Base-by-base conservation (phyloP, 2,797 vertebrate genomes). In the Gastrophryne carolinensis region DNA sequence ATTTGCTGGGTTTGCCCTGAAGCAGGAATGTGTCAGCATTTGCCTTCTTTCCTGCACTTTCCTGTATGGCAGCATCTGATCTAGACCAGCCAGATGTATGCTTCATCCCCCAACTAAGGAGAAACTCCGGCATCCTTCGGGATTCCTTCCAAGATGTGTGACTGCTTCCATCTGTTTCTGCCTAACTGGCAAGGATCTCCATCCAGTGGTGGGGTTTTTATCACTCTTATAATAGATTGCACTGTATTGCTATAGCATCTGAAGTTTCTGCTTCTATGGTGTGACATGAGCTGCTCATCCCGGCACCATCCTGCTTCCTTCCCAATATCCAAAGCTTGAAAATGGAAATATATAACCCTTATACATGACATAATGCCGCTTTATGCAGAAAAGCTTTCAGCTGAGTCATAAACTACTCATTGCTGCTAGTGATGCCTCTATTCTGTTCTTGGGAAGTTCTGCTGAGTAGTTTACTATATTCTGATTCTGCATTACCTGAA, bases 141-240 rank as follows among this genome's bases (percentile, higher is more conserved):
- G 37, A 17, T 84, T 23, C 87, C 82, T 85, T 86, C 24, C 93
- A 88, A 87, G 90, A 99, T 98, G 97, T 98, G 97, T 82, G 97
- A 99, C 95, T 98, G 96, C 86, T 99, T 99, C 90, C 96, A 98
- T 87, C 88, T 96, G 87, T 94, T 96, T 81, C 96, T 99, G 90
- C 96, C 97, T 85, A 94, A 96, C 94, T 98, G 97, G 97, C 93
- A 95, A 80, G 95, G 93, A 89, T 90, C 94, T 80, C 94, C 96
- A 82, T 94, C 93, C 90, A 92, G 94, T 84, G 95, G 96, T 97
- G 95, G 92, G 96, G n/a, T n/a, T 87, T 19, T 81, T 75, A 41
- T 86, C 83, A 84, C 84, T 87, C 83, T 82, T 81, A 85, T 85
- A 84, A 84, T 79, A 81, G 88, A 82, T 85, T 87, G 87, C 75